These are phyloP conservation scores for Solea senegalensis DNA, from an alignment of 2,113 vertebrate species.

Conservation along the genomic window DNA sequence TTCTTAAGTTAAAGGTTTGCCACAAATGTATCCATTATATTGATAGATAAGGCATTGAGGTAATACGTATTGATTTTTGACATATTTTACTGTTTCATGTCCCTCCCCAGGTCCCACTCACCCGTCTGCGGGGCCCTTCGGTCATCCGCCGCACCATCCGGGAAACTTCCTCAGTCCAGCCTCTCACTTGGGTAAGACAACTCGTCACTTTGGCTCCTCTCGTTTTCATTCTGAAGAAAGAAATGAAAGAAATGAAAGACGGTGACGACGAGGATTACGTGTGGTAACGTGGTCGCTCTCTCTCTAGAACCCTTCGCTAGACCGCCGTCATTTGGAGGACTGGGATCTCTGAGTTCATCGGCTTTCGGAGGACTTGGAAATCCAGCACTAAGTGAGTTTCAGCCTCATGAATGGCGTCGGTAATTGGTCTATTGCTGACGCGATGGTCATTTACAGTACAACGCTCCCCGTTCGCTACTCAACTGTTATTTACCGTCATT, in stretches of 20 bases:
- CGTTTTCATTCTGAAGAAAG: background rate
- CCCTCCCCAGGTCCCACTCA: constrained; percentile 87
- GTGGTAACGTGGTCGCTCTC: constrained; percentile 21
- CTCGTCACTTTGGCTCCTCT: background rate
- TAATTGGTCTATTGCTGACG: background rate
- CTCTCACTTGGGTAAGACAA: constrained; percentile 90
- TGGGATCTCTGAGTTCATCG: constrained; percentile 91
- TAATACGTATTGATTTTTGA: too few species aligned
- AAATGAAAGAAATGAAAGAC: background rate
- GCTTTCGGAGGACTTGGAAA: constrained; percentile 98
- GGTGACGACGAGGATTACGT: background rate
- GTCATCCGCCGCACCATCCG: constrained; percentile 90
- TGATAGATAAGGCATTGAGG: too few species aligned
- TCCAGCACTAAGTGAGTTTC: constrained; percentile 95
- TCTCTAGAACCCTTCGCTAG: constrained; percentile 92
- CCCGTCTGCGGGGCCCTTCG: constrained; percentile 88
- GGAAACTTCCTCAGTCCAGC: constrained; percentile 93
- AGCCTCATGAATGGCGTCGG: constrained; percentile 32
- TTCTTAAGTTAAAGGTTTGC: too few species aligned
- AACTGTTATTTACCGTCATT: background rate
- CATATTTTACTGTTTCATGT: background rate
- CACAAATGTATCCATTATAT: too few species aligned
- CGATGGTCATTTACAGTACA: background rate
- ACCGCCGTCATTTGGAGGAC: constrained; percentile 89
- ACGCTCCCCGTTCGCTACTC: too few species aligned